Base-by-base conservation (phyloP, 2,888 invertebrate genomes). In the Epistrophe eligans region DNA sequence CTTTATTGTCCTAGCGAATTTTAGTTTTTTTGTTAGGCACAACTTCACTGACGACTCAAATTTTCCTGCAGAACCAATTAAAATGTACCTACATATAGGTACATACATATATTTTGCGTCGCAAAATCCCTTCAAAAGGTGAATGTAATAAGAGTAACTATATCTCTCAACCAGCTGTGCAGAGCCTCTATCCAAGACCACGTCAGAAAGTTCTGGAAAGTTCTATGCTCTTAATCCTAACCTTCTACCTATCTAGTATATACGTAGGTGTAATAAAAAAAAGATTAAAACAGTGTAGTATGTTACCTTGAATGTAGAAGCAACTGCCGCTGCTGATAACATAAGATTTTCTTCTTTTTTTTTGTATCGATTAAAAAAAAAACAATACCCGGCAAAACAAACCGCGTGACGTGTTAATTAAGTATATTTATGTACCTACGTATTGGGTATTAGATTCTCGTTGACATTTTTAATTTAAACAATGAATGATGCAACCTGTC, bases 401-500 rank as follows among this genome's bases (percentile, higher is more conserved):
- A 32, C 52, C 55, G 28, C 38, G 24, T 70, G 70, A 70, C 70
- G 70, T 55, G 70, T 52, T 43, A 38, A 48, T n/a, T 35, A 52
- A 15, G 24, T 52, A 55, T 24, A 19, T 19, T 5, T 13, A 17
- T 11, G 8, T 8, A 11, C 19, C 0, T 13, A 17, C 2, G 2
- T 55, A 55, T 28, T 55, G 8, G 15, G 50, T 50, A 55, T 28
- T 55, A 11, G 55, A 28, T 32, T 55, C 52, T 52, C 13, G 8
- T 13, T 5, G 6, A 52, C n/a, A 15, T 8, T 55, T 5, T 9
- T 52, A 32, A 32, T 32, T 32, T 55, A 15, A 8, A 55, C 32
- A 55, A 0, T 11, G 10, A 5, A 66, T 80, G 80, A 84, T 72
- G 80, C 74, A 84, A 80, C 66, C 48, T 62, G 24, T 45, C 4